These are phyloP conservation scores for Phengaris alcon DNA, from an alignment of 2,888 invertebrate species.

Conservation along the genomic window DNA sequence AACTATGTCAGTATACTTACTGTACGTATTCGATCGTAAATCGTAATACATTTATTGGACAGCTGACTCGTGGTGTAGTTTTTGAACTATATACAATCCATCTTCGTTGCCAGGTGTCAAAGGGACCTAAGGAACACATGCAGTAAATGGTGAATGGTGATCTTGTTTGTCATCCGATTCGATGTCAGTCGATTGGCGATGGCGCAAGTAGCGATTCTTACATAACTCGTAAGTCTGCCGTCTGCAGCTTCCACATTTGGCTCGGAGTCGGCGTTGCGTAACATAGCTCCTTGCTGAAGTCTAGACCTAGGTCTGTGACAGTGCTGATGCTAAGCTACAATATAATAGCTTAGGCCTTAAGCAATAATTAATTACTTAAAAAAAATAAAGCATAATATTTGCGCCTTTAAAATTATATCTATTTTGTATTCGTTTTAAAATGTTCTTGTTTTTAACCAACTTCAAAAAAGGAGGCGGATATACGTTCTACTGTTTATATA, in stretches of 20 bases:
- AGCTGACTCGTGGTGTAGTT: not conserved
- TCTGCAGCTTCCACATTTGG: slow-evolving; percentile 16
- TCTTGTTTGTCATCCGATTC: not conserved
- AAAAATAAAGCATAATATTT: too few relatives aligned
- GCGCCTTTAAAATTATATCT: too few relatives aligned
- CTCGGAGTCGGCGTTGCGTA: slow-evolving; percentile 23
- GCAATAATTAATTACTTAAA: not conserved
- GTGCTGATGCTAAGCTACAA: not conserved
- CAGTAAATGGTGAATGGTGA: not conserved
- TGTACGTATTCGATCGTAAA: too few relatives aligned
- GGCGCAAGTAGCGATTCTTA: not conserved
- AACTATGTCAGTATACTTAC: too few relatives aligned
- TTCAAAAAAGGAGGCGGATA: too few relatives aligned
- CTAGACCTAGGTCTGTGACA: not conserved
- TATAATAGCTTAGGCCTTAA: not conserved
- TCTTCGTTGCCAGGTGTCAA: too few relatives aligned
- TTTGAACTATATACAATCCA: too few relatives aligned
- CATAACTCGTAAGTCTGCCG: slow-evolving; percentile 19
- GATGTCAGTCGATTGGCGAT: not conserved
- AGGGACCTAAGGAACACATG: too few relatives aligned
- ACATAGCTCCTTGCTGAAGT: slow-evolving; percentile 19
- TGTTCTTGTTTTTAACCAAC: too few relatives aligned
- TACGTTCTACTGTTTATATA: too few relatives aligned
- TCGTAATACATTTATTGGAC: too few relatives aligned
- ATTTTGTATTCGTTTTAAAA: too few relatives aligned